Evolutionary conservation across 1,140 invertebrate species (phyloP).

Genomic region (Zaprionus vittiger): DNA sequence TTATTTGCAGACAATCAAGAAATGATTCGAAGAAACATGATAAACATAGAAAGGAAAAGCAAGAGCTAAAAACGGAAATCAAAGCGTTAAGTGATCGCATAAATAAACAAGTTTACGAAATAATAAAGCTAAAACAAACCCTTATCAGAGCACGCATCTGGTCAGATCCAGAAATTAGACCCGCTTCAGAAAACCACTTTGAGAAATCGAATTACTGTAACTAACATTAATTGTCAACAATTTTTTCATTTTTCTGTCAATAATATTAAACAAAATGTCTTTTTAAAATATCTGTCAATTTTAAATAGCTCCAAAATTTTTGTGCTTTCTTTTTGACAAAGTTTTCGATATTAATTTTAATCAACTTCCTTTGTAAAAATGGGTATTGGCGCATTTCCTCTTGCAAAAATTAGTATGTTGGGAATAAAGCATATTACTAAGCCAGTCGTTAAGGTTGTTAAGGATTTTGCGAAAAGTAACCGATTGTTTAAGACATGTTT

Average conservation of each 20-base stretch:
- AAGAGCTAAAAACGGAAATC: conserved; percentile 27
- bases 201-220: neutral
- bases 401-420: conserved; percentile 49
- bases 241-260: neutral
- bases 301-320: neutral
- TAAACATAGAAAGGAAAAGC: neutral
- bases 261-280: neutral
- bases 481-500: conserved; percentile 20
- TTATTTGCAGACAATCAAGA: conserved; percentile 33
- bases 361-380: conserved; percentile 25
- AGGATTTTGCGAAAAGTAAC: conserved; percentile 32
- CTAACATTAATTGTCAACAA: neutral
- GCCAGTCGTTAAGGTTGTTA: conserved; percentile 36
- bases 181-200: too few species aligned
- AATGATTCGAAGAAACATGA: conserved; percentile 34
- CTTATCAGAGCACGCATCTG: neutral
- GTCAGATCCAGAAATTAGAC: neutral
- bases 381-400: conserved; percentile 49
- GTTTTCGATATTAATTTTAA: too few species aligned
- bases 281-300: neutral
- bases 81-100: conserved; percentile 25
- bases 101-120: conserved; percentile 20
- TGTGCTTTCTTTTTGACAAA: neutral
- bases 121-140: conserved; percentile 27
- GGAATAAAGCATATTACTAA: conserved; percentile 35